Base-by-base conservation (phyloP, 1,140 invertebrate species). In the Stegodyphus mimosarum region DNA sequence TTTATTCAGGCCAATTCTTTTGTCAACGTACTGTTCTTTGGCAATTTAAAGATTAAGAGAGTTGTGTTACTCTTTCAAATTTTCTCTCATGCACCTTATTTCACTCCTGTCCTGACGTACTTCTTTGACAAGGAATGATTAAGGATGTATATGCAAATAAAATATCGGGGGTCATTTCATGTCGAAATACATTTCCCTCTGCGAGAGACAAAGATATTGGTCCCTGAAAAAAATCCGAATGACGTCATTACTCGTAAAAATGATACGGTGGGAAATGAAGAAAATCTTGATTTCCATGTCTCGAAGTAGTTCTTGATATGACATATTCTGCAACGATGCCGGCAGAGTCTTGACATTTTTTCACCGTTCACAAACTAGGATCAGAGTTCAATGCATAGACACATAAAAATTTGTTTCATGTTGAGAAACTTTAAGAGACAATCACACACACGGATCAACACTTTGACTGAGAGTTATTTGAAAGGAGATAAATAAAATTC, bases 261-360 rank as follows among this genome's bases (percentile, higher is more conserved):
- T 75, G 63, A 70, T 73, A 83, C 79, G 79, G 79, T 83, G 73
- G 81, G 81, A 75, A 83, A 74, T 49, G 63, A 75, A 73, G 53
- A 73, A 64, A 83, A 63, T 70, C 71, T 83, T 48, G 48, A 83
- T 73, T 83, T 73, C 50, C 15, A 66, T 55, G 67, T 69, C 51
- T 17, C 63, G 63, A 75, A 83, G 75, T 67, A 75, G 81, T 83
- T 83, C 72, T 74, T 83, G 81, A 83, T 83, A 83, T 83, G 81
- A 83, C 72, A 17, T 75, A 75, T 83, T 78, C 63, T 69, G 60
- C 74, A 66, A 33, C 63, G 11, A 66, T 18, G 9, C 15, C 55
- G 9, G 55, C 55, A 15, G 15, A 67, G 64, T 17, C 11, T 67
- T 67, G 7, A 15, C 7, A 13, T 67, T 67, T 67, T n/a, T 15